Conservation (phyloP, 53 echinoderm and acorn worm genomes). For the Arbacia lixula region DNA sequence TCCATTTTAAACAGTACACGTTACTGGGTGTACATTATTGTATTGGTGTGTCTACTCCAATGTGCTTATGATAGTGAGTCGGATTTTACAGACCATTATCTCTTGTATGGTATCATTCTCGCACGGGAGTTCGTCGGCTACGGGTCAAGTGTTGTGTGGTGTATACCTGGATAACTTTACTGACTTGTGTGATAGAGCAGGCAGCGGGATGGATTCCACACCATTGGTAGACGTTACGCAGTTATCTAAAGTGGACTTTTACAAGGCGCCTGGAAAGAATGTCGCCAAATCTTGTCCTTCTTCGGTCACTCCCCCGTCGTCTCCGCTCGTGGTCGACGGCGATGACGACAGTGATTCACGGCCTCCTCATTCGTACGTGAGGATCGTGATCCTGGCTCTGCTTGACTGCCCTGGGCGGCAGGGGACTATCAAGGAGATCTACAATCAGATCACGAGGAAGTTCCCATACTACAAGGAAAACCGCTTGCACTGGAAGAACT, state of each 20-base stretch:
- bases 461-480: constrained; percentile 79
- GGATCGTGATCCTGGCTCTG: constrained; percentile 42
- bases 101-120: too few species aligned
- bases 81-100: too few species aligned
- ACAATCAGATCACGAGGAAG: constrained; percentile 53
- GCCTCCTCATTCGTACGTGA: constrained; percentile 45
- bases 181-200: too few species aligned
- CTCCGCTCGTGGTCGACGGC: constrained; percentile 2
- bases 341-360: background rate
- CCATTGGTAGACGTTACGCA: constrained; percentile 22
- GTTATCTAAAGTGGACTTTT: constrained; percentile 4
- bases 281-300: background rate
- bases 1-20: too few species aligned
- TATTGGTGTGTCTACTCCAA: too few species aligned
- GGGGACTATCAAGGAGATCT: constrained; percentile 64
- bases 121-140: too few species aligned
- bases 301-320: constrained; percentile 30
- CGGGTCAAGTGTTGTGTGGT: too few species aligned
- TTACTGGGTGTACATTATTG: too few species aligned
- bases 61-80: too few species aligned
- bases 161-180: too few species aligned
- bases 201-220: too few species aligned
- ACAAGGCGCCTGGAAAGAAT: background rate
- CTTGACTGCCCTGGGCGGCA: constrained; percentile 13
- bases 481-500: constrained; percentile 87